Conservation (phyloP, 2,888 invertebrate species). For the Oligia latruncula region DNA sequence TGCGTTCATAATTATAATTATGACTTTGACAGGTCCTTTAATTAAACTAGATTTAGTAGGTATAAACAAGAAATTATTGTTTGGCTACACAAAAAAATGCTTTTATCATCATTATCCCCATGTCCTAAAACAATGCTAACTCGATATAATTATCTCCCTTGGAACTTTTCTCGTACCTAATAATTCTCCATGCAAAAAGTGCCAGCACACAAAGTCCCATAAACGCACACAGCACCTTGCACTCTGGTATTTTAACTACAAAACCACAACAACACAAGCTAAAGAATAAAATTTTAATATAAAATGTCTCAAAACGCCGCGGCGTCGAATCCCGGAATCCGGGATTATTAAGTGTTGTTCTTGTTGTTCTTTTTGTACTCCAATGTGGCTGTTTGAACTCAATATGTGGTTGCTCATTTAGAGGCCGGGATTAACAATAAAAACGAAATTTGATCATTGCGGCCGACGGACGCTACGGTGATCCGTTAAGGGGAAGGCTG, state of each 20-base stretch:
- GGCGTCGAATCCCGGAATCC: conserved; percentile 80
- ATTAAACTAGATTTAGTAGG: neutral
- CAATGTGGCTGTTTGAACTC: conserved; percentile 82
- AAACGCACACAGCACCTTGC: conserved; percentile 40
- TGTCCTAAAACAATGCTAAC: neutral
- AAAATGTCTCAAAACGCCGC: conserved; percentile 70
- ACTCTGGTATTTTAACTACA: conserved; percentile 50
- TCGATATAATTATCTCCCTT: neutral
- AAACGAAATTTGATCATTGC: conserved; percentile 90
- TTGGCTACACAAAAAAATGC: neutral
- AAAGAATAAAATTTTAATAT: conserved; percentile 69
- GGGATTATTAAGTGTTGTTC: conserved; percentile 74
- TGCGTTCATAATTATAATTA: too few relatives aligned
- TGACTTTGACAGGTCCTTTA: neutral
- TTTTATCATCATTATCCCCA: neutral
- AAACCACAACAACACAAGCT: conserved; percentile 54
- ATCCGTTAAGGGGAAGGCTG: conserved; percentile 79
- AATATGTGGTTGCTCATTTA: conserved; percentile 86
- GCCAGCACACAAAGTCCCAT: neutral
- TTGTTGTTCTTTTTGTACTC: conserved; percentile 72
- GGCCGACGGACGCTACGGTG: conserved; percentile 73
- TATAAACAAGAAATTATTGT: neutral
- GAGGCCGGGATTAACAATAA: conserved; percentile 87
- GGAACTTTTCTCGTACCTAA: neutral
- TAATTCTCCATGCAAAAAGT: conserved; percentile 24